A percentile compares a stretch with the other conserved stretches of the same genome.
Evolutionary conservation across 2,797 vertebrate species (phyloP).

Genomic region (Lepus oiostolus): DNA sequence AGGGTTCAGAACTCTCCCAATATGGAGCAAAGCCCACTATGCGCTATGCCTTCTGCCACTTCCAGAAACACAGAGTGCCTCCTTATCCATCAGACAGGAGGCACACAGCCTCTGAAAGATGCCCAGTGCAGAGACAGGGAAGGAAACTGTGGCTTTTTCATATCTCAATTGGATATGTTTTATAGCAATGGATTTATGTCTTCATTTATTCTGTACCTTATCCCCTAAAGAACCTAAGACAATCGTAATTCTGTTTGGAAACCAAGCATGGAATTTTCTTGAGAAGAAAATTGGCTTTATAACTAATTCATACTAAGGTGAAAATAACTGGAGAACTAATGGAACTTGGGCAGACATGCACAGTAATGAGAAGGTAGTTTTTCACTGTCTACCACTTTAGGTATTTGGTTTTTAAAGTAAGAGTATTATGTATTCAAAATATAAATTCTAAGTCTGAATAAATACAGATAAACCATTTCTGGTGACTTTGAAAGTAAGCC

Average conservation of each 20-base stretch:
- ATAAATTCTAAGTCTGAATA: background rate
- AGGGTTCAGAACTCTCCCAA: background rate
- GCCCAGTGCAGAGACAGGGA: background rate
- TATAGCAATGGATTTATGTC: background rate
- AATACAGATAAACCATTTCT: background rate
- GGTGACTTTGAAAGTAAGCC: background rate
- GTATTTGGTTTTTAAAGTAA: background rate
- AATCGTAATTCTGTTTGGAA: background rate
- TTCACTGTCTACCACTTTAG: background rate
- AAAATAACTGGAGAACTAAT: background rate
- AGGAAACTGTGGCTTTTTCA: background rate
- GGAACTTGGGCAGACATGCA: background rate
- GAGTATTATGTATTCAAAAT: background rate
- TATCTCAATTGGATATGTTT: background rate
- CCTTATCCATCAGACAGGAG: constrained; percentile 16
- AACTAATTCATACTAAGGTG: constrained; percentile 21
- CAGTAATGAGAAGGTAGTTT: background rate
- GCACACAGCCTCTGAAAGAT: background rate
- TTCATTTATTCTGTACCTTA: background rate
- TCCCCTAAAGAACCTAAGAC: background rate
- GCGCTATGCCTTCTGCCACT: background rate
- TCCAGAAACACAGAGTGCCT: background rate
- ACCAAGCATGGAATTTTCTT: background rate
- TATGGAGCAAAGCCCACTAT: background rate
- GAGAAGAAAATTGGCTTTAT: background rate